Percentiles rank a stretch among this genome's conserved stretches.
Conservation (phyloP, 2,797 vertebrate species). For the Tauraco hartlaubi region DNA sequence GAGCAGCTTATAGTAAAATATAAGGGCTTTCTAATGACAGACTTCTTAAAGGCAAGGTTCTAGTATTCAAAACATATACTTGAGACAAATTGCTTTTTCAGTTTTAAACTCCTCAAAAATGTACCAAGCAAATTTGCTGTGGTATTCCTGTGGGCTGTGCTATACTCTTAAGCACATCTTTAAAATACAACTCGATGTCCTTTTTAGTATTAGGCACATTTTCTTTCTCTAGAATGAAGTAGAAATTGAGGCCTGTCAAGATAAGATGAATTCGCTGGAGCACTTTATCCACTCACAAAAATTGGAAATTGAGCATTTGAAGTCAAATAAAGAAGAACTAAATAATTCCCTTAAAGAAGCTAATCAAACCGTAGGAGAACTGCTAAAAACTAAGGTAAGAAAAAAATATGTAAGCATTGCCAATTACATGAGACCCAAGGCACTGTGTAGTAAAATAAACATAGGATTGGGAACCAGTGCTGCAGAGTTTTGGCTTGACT, state of each 20-base stretch:
- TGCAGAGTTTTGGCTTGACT: not conserved
- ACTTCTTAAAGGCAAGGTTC: not conserved
- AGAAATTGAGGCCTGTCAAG: slow-evolving; percentile 61
- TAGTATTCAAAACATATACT: not conserved
- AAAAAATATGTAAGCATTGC: not conserved
- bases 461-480: not conserved
- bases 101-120: not conserved
- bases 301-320: slow-evolving; percentile 72
- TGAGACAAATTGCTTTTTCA: not conserved
- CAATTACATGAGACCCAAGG: not conserved
- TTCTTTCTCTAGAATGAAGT: slow-evolving; percentile 64
- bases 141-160: not conserved
- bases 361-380: slow-evolving; percentile 54
- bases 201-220: not conserved
- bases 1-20: not conserved
- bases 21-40: not conserved
- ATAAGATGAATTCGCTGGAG: slow-evolving; percentile 64
- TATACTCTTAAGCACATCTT: not conserved
- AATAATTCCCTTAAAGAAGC: slow-evolving; percentile 65
- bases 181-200: not conserved
- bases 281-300: slow-evolving; percentile 59
- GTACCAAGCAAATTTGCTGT: not conserved
- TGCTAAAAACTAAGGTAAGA: slow-evolving; percentile 74
- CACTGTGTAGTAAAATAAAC: not conserved
- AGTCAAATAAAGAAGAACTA: slow-evolving; percentile 69